Evolutionary conservation across 2,113 vertebrate genomes (phyloP), one percentile per base, ranked within the genome.

Genomic region (Microcebus jonahi): DNA sequence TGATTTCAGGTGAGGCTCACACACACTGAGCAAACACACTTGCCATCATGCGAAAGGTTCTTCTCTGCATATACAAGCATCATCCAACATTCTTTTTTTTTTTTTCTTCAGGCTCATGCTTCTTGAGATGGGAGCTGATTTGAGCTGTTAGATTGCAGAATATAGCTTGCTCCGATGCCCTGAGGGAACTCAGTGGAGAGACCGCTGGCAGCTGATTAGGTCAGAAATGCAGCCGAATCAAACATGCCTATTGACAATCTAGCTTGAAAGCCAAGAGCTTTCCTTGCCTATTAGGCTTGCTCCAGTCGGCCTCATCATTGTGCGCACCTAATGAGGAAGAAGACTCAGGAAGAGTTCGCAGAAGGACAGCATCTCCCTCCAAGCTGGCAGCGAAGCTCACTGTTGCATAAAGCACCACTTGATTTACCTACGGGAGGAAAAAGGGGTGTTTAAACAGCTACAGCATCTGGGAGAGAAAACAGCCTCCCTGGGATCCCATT

Each of bases 321-420:
- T 71, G 27, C 11, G 7, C 77, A 36, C 42, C 73, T 96, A 97
- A 97, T 96, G 97, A 95, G 95, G 76, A 89, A 77, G 65, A 67
- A 42, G 82, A 42, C 31, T 93, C 92, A 34, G 31, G 73, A 59
- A 57, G 70, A 25, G 67, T 31, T 79, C 39, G 1, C 1, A 20
- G 67, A 75, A 79, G 50, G 42, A 79, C 11, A 70, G n/a, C 34
- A 25, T 36, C n/a, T 80, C 39, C 68, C 59, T 80, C 55, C 45
- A n/a, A 93, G 75, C 42, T 21, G 13, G 57, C 45, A 65, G 21
- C 85, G 39, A 27, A 59, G 65, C 17, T 86, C 50, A 1, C 27
- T 59, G 82, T 86, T 91, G 93, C 86, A 87, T 48, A 73, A 95
- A 97, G 42, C 8, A 53, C 34, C 55, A 3, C 75, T 55, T 82